These are phyloP conservation scores for Hylyphantes graminicola DNA, from an alignment of 1,140 invertebrate species.

Conservation along the genomic window DNA sequence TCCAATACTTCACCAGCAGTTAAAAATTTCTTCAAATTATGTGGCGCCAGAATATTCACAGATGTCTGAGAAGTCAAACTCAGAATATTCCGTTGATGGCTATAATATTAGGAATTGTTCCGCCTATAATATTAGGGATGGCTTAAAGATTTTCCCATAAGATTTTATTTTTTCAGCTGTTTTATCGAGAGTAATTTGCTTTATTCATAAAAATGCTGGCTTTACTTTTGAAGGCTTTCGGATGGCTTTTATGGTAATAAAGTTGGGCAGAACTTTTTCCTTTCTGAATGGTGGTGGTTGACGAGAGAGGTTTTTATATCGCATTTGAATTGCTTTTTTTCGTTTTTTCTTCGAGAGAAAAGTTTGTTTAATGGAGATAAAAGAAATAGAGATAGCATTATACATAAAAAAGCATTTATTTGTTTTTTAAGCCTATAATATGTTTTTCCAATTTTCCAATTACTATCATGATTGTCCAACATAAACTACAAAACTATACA, in stretches of 20 bases:
- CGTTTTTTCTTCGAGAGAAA: not conserved
- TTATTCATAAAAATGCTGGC: not conserved
- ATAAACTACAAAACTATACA: not conserved
- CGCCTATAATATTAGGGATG: no score
- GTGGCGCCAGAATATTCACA: no score
- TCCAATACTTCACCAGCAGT: no score
- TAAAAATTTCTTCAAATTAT: no score
- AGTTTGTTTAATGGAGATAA: not conserved
- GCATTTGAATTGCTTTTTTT: not conserved
- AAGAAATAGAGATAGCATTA: not conserved
- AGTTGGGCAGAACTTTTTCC: not conserved
- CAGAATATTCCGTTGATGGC: no score
- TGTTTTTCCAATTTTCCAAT: not conserved
- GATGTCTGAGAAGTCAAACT: no score
- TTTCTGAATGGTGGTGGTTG: no score
- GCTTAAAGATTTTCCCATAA: no score
- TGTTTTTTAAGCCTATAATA: not conserved
- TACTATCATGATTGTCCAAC: not conserved
- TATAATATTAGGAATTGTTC: no score
- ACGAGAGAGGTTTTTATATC: no score
- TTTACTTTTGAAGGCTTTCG: not conserved
- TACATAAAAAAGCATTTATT: not conserved
- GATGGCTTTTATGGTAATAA: not conserved
- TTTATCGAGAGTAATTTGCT: slow-evolving; percentile 3
- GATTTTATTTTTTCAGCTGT: no score